phyloP scores from a whole-genome alignment of 1,140 invertebrate genomes.

The Bradysia coprophila region DNA sequence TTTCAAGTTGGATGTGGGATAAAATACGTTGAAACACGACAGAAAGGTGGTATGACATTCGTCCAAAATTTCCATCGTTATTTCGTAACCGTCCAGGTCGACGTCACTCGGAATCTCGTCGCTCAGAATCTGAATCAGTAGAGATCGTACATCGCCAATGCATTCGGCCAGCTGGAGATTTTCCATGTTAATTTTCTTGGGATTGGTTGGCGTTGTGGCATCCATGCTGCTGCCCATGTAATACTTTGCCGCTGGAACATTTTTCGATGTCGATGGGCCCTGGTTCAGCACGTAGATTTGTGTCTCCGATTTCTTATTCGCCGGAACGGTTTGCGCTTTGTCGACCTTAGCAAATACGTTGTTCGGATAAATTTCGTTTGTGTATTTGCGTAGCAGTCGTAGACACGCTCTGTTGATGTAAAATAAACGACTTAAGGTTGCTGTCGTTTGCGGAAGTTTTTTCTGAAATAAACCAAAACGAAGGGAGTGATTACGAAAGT shows the following conservation, averaged over 20 bases:
- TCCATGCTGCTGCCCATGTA: not conserved
- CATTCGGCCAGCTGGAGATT: constrained; percentile 63
- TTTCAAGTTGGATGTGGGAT: constrained; percentile 80
- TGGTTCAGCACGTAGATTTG: not conserved
- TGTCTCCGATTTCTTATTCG: not conserved
- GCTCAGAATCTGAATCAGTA: constrained; percentile 68
- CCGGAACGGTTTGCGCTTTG: not conserved
- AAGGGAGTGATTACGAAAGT: not conserved
- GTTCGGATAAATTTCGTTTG: constrained; percentile 78
- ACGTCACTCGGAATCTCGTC: constrained; percentile 40
- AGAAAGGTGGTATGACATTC: constrained; percentile 85
- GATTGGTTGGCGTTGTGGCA: constrained; percentile 12
- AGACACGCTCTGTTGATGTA: constrained; percentile 73
- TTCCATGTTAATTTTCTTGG: constrained; percentile 42
- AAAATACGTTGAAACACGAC: constrained; percentile 87
- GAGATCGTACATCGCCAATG: constrained; percentile 65
- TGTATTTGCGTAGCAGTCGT: constrained; percentile 62
- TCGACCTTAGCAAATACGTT: not conserved
- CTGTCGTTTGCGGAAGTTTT: constrained; percentile 25
- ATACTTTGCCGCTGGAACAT: not conserved
- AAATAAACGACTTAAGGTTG: constrained; percentile 58
- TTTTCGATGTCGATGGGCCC: not conserved
- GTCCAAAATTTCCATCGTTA: constrained; percentile 55
- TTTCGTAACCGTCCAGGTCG: constrained; percentile 24
- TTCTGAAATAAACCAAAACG: not conserved